Conservation (phyloP, 1,140 invertebrate species). For the Heliothis subflexa region DNA sequence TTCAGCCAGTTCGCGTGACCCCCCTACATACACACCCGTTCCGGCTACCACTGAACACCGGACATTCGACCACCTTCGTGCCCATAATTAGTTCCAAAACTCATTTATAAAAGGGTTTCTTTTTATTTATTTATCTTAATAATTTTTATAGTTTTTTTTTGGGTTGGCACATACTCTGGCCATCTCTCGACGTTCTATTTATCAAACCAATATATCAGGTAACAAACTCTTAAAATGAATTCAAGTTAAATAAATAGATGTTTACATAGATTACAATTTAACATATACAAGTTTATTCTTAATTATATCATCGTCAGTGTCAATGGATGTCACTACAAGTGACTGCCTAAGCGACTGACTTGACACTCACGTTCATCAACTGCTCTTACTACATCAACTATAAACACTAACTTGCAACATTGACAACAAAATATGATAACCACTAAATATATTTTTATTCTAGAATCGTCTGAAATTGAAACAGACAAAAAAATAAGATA, state of each 20-base stretch:
- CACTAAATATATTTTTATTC: too few relatives aligned
- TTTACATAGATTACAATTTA: slow-evolving; percentile 36
- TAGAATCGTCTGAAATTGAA: too few relatives aligned
- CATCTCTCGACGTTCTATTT: neutral
- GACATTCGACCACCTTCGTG: slow-evolving; percentile 19
- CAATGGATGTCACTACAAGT: neutral
- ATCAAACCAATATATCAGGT: slow-evolving; percentile 41
- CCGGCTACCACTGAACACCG: slow-evolving; percentile 31
- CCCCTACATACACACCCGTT: slow-evolving; percentile 30
- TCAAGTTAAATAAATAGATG: slow-evolving; percentile 43
- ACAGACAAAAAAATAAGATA: too few relatives aligned
- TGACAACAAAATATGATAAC: too few relatives aligned
- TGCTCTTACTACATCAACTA: neutral
- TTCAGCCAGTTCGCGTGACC: slow-evolving; percentile 33
- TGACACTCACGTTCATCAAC: neutral
- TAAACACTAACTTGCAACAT: too few relatives aligned
- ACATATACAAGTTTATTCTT: slow-evolving; percentile 31
- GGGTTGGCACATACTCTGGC: slow-evolving; percentile 16
- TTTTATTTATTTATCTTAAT: neutral
- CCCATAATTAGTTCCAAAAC: slow-evolving; percentile 35
- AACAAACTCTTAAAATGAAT: slow-evolving; percentile 44
- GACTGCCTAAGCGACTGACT: too few relatives aligned
- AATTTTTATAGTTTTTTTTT: slow-evolving; percentile 17
- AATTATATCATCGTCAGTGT: neutral
- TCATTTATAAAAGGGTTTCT: slow-evolving; percentile 20